These are phyloP conservation scores for Anisognathus igniventris DNA, from an alignment of 2,797 vertebrate genomes.

Conservation along the genomic window DNA sequence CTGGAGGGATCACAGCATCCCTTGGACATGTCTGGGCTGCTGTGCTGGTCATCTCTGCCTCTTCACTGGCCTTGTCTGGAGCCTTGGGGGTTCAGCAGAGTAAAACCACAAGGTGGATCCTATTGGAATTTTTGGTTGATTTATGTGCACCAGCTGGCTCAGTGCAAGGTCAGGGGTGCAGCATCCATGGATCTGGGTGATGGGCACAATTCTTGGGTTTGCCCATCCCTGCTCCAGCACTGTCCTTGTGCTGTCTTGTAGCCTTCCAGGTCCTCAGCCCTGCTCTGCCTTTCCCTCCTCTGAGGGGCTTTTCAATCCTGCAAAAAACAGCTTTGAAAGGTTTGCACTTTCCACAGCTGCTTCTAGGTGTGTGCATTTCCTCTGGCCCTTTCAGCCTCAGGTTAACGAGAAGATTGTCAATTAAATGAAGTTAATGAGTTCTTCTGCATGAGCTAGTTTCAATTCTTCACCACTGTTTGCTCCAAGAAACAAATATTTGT, in stretches of 20 bases:
- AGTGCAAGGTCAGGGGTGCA: neutral
- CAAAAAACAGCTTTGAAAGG: neutral
- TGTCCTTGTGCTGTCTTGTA: neutral
- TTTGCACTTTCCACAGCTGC: neutral
- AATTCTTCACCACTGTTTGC: neutral
- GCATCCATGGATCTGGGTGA: neutral
- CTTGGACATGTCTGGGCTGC: rapidly evolving
- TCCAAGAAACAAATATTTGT: conserved; percentile 5
- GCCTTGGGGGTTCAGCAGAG: neutral
- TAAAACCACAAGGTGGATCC: neutral
- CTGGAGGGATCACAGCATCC: neutral
- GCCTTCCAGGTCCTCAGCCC: neutral
- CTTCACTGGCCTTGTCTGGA: neutral
- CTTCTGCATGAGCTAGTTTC: neutral
- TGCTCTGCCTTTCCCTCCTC: neutral
- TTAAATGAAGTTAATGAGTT: neutral
- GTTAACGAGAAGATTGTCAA: neutral
- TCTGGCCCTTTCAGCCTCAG: neutral
- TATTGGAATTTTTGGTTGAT: neutral
- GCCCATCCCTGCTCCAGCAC: neutral
- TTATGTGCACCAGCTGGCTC: neutral
- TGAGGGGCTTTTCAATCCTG: rapidly evolving
- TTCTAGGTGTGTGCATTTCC: neutral
- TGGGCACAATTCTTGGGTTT: neutral
- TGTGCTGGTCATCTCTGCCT: neutral